phyloP scores from a whole-genome alignment of 2,888 invertebrate species.

The Acanthosepion esculentum region DNA sequence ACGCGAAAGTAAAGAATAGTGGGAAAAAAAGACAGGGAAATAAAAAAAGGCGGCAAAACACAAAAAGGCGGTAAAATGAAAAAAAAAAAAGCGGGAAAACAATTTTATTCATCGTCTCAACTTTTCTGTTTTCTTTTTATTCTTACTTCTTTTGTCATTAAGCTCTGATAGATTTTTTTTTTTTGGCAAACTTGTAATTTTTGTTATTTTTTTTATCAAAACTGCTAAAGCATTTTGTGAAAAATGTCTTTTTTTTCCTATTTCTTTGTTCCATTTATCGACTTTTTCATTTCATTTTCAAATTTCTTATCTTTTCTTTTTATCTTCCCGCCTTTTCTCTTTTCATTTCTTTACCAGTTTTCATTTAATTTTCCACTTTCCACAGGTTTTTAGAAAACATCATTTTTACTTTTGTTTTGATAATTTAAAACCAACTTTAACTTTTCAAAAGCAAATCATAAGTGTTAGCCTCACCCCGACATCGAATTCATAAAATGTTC shows the following conservation, averaged over 20 bases:
- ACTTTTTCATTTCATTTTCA: not conserved
- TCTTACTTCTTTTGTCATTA: not conserved
- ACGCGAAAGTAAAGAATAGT: not conserved
- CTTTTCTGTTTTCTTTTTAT: not conserved
- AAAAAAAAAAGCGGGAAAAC: not conserved
- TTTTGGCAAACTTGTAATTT: not conserved
- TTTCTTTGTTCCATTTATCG: not conserved
- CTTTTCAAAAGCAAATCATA: not conserved
- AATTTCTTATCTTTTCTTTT: not conserved
- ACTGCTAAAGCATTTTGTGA: not conserved
- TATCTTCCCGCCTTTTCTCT: not conserved
- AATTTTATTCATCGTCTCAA: constrained; percentile 18
- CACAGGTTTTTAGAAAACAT: not conserved
- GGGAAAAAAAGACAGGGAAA: no score
- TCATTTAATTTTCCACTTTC: not conserved
- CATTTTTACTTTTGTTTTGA: not conserved
- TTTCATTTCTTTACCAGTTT: not conserved
- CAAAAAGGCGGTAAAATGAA: no score
- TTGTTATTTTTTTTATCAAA: not conserved
- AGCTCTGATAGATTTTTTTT: not conserved
- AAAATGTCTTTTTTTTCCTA: not conserved
- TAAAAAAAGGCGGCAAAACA: no score
- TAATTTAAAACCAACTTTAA: not conserved
- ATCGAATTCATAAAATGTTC: no score
- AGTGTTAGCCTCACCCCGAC: not conserved